phyloP scores from a whole-genome alignment of 2,113 vertebrate genomes.

The Notarius quadriscutis region DNA sequence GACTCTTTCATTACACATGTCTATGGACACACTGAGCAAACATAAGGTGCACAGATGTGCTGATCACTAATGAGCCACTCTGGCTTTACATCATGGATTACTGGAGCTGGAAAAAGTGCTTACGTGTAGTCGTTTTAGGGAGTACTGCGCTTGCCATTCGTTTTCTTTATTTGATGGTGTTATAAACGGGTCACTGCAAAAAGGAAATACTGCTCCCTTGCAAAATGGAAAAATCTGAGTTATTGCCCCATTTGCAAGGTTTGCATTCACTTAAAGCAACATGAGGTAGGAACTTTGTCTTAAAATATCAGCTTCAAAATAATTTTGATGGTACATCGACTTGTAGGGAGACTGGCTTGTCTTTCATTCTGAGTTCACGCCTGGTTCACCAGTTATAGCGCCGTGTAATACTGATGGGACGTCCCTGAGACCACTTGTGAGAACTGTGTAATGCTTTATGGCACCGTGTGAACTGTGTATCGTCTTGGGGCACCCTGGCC shows the following conservation, averaged over 20 bases:
- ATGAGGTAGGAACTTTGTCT: background rate
- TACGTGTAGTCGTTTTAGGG: background rate
- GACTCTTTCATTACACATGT: background rate
- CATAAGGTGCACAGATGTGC: conserved; percentile 53
- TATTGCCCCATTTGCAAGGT: background rate
- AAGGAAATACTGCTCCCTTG: background rate
- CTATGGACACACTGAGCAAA: background rate
- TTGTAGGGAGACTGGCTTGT: no score
- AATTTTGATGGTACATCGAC: no score
- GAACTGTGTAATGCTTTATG: no score
- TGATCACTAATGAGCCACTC: conserved; percentile 33
- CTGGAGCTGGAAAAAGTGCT: conserved; percentile 13
- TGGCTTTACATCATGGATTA: conserved; percentile 33
- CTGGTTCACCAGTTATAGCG: no score
- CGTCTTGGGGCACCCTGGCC: no score
- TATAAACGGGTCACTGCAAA: conserved; percentile 6
- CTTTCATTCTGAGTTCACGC: no score
- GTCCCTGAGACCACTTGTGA: no score
- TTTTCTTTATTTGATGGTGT: conserved; percentile 26
- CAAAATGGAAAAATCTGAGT: background rate
- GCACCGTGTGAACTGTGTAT: no score
- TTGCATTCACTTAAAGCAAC: background rate
- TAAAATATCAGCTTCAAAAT: no score
- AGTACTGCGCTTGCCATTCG: background rate
- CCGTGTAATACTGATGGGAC: no score